Evolutionary conservation across 2,797 vertebrate genomes (phyloP).

Genomic region (Nyctibius grandis): DNA sequence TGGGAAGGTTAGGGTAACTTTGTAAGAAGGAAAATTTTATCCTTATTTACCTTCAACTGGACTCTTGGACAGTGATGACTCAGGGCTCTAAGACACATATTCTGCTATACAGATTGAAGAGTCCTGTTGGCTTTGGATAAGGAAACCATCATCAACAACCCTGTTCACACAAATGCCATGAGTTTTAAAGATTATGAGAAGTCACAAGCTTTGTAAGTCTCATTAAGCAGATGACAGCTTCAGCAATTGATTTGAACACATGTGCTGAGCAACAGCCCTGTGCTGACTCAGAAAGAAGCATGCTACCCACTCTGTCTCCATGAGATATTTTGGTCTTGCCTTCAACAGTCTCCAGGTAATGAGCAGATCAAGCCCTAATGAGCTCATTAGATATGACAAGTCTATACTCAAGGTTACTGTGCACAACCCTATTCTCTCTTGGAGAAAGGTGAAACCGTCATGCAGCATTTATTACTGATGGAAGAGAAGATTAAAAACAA

Average conservation of each 20-base stretch:
- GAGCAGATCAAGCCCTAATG: constrained; percentile 31
- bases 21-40: background rate
- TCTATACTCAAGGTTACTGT: background rate
- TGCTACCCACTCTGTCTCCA: background rate
- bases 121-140: background rate
- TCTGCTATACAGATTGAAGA: background rate
- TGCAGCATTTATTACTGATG: background rate
- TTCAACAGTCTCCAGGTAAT: constrained; percentile 11
- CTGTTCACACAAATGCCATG: background rate
- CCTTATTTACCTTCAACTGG: background rate
- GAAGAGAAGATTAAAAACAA: background rate
- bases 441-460: background rate
- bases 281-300: background rate
- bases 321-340: background rate
- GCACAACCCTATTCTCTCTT: background rate
- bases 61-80: background rate
- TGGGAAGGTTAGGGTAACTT: background rate
- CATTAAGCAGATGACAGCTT: background rate
- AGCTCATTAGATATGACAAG: background rate
- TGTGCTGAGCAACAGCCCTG: background rate
- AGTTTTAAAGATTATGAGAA: constrained; percentile 1
- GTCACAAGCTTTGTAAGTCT: background rate
- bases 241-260: background rate
- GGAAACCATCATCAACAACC: background rate
- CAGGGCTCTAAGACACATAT: background rate